Percentiles rank a stretch among this genome's conserved stretches.
Conservation (phyloP, 2,797 vertebrate genomes). For the Toxotes lorentzi region DNA sequence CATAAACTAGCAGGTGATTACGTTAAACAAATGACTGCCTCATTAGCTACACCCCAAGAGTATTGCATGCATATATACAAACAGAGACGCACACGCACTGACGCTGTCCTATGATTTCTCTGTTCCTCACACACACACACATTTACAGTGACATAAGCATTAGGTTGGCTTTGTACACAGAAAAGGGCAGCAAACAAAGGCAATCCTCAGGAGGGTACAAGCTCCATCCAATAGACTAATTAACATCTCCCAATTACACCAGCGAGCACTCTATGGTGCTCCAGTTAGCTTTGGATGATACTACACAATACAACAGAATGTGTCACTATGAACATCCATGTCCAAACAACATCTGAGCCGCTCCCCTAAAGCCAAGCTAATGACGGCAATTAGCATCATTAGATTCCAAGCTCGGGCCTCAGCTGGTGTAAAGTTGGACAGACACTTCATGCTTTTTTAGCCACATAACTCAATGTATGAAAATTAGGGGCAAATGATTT, state of each 20-base stretch:
- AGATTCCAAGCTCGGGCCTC: conserved; percentile 58
- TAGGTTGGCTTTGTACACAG: conserved; percentile 72
- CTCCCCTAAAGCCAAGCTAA: conserved; percentile 73
- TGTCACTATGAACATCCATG: conserved; percentile 59
- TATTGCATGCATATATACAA: conserved; percentile 60
- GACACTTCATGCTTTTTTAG: conserved; percentile 34
- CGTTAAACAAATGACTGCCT: conserved; percentile 79
- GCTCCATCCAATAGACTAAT: conserved; percentile 81
- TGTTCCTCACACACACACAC: conserved; percentile 23
- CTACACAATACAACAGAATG: conserved; percentile 71
- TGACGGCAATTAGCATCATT: conserved; percentile 78
- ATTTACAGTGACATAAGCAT: conserved; percentile 68
- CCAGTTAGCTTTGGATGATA: conserved; percentile 74
- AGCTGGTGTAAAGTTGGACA: conserved; percentile 63
- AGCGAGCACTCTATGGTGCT: conserved; percentile 66
- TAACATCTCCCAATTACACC: conserved; percentile 79
- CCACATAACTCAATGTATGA: conserved; percentile 21
- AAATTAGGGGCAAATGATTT: conserved; percentile 34
- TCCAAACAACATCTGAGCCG: conserved; percentile 74
- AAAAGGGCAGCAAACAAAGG: conserved; percentile 79
- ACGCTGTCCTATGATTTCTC: background rate
- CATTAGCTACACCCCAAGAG: conserved; percentile 73
- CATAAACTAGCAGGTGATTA: conserved; percentile 78
- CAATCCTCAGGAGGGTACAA: conserved; percentile 75
- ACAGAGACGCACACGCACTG: conserved; percentile 45